Evolutionary conservation across 2,113 vertebrate genomes (phyloP).

Genomic region (Odocoileus virginianus): DNA sequence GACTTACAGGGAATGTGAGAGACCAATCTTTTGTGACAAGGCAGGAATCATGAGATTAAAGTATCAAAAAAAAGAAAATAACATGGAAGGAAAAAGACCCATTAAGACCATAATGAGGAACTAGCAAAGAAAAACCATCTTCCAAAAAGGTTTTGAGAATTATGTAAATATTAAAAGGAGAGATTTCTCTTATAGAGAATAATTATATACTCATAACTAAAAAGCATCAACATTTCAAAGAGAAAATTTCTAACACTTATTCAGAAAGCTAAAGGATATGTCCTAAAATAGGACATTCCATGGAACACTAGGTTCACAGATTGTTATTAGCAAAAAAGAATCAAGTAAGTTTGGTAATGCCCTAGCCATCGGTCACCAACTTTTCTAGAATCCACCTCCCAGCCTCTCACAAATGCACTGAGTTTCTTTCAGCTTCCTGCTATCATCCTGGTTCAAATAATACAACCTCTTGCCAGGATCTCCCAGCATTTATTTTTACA

Average conservation of each 20-base stretch:
- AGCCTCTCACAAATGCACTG: neutral
- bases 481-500: neutral
- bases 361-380: neutral
- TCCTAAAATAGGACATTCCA: neutral
- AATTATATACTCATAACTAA: neutral
- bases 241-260: neutral
- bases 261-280: neutral
- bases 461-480: neutral
- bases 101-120: neutral
- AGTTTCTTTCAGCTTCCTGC: neutral
- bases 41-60: conserved; percentile 6
- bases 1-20: neutral
- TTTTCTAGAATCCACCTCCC: neutral
- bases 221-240: neutral
- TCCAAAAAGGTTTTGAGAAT: neutral
- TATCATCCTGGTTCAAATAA: neutral
- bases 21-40: neutral
- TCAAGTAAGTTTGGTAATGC: neutral
- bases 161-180: neutral
- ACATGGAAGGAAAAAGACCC: neutral
- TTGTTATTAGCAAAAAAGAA: neutral
- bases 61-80: neutral
- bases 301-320: neutral
- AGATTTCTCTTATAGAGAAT: neutral
- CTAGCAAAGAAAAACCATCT: neutral